Evolutionary conservation across 2,797 vertebrate species (phyloP).

Genomic region (Takifugu rubripes): DNA sequence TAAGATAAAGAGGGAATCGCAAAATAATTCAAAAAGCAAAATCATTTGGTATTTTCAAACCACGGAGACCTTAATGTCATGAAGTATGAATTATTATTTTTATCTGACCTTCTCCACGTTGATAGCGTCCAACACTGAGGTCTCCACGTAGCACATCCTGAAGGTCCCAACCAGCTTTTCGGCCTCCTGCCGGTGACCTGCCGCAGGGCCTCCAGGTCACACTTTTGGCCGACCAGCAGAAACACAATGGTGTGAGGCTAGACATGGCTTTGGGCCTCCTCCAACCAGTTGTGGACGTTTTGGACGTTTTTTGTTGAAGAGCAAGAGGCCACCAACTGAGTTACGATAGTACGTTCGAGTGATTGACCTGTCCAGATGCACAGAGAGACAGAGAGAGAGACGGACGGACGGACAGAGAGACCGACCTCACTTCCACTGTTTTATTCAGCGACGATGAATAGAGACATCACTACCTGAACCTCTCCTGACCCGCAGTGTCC

Average conservation of each 20-base stretch:
- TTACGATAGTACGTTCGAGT: constrained; percentile 91
- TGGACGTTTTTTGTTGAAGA: constrained; percentile 97
- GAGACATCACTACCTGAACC: constrained; percentile 78
- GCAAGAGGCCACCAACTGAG: constrained; percentile 93
- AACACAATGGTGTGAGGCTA: constrained; percentile 94
- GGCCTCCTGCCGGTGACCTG: constrained; percentile 85
- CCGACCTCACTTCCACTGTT: no score
- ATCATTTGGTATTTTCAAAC: no score
- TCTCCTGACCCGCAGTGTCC: constrained; percentile 89
- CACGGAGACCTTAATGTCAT: no score
- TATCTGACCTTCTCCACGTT: constrained; percentile 83
- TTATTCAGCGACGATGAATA: neutral
- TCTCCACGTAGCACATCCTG: constrained; percentile 89
- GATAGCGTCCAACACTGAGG: constrained; percentile 86
- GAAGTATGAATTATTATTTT: no score
- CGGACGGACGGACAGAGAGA: no score
- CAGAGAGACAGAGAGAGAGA: no score
- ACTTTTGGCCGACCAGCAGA: constrained; percentile 92
- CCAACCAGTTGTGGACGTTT: constrained; percentile 92
- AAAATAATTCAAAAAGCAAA: no score
- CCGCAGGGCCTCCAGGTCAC: constrained; percentile 89
- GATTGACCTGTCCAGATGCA: constrained; percentile 76
- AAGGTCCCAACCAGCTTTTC: constrained; percentile 87
- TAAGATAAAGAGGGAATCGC: neutral
- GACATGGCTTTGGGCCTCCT: constrained; percentile 91